Conservation (phyloP, 2,113 vertebrate species). For the Mesoclemmys tuberculata region DNA sequence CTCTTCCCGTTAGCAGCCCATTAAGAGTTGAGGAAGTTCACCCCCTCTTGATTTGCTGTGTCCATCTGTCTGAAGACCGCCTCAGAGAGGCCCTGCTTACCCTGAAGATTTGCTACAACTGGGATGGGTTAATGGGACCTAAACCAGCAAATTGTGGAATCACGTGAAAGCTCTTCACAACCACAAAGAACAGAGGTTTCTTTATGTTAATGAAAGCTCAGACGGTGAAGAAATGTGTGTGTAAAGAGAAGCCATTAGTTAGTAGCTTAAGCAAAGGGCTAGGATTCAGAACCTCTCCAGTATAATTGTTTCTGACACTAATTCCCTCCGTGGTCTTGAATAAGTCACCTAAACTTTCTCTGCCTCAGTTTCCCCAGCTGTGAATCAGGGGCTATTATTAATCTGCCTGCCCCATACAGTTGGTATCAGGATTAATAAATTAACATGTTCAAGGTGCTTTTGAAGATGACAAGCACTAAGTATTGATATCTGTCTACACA, state of each 20-base stretch:
- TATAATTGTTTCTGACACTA: background rate
- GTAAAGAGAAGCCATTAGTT: background rate
- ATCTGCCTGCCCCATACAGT: fast-evolving
- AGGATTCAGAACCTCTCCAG: background rate
- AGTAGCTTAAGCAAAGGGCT: background rate
- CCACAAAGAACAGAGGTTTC: background rate
- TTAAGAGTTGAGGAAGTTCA: background rate
- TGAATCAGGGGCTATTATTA: fast-evolving
- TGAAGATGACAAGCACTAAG: background rate
- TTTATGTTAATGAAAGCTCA: background rate
- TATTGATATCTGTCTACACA: background rate
- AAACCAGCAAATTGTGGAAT: too few relatives aligned
- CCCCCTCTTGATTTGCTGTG: background rate
- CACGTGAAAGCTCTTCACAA: background rate
- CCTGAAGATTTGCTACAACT: too few relatives aligned
- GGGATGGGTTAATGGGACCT: too few relatives aligned
- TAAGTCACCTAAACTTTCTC: background rate
- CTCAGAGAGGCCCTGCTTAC: too few relatives aligned
- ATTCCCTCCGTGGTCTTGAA: background rate
- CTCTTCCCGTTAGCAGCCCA: too few relatives aligned
- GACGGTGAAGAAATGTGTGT: background rate
- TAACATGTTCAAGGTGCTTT: fast-evolving
- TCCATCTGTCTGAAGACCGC: background rate
- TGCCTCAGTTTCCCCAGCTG: background rate
- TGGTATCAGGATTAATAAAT: background rate